Conservation (phyloP, 2,113 vertebrate genomes). For the Sitta europaea region DNA sequence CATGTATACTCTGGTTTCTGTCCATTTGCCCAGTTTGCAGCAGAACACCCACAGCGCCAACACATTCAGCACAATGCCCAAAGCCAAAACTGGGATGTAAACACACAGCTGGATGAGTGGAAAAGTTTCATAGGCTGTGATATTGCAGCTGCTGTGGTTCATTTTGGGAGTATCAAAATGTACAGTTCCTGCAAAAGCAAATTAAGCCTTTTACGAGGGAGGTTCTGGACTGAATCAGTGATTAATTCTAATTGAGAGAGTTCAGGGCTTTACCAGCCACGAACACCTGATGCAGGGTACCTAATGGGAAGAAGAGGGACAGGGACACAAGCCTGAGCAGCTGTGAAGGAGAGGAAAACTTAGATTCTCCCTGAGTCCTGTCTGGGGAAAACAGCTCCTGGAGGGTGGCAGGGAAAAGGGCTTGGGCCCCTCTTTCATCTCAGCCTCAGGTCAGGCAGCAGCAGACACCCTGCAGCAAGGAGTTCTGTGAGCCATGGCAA, state of each 20-base stretch:
- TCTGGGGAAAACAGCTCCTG: accelerated
- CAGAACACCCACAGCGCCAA: constrained; percentile 70
- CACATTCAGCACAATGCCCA: constrained; percentile 65
- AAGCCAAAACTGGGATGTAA: background rate
- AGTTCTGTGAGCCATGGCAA: background rate
- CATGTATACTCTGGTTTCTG: constrained; percentile 74
- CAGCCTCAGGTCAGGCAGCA: background rate
- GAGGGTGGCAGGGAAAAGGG: background rate
- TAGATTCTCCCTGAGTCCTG: background rate
- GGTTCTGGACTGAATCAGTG: background rate
- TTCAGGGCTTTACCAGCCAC: background rate
- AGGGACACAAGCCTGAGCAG: background rate
- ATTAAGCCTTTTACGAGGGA: background rate
- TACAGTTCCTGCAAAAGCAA: constrained; percentile 18
- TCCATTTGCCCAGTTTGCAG: constrained; percentile 63
- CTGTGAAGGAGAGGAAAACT: background rate
- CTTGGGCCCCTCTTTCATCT: background rate
- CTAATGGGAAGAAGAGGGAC: background rate
- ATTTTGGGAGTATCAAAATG: background rate
- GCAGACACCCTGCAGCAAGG: background rate
- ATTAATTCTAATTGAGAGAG: background rate
- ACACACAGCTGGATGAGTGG: constrained; percentile 11
- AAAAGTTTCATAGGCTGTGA: background rate
- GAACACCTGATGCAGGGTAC: background rate
- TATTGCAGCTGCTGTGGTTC: background rate